Conservation (phyloP, 2,113 vertebrate species). For the Gracilinanus agilis region DNA sequence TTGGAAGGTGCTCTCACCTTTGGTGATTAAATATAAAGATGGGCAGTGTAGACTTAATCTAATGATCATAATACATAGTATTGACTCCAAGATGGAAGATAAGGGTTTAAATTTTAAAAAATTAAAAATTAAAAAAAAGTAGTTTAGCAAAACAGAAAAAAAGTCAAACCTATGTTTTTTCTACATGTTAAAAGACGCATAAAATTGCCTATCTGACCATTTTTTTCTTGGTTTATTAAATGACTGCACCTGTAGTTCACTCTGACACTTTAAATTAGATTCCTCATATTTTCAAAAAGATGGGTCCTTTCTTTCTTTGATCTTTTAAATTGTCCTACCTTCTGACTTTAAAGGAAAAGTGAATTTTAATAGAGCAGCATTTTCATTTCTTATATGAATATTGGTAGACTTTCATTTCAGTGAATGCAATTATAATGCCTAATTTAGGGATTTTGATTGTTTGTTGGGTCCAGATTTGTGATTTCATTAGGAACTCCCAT, state of each 20-base stretch:
- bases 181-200: background rate
- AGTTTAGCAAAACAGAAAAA: background rate
- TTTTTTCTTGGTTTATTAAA: slow-evolving; percentile 14
- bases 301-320: background rate
- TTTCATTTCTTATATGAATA: background rate
- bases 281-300: slow-evolving; percentile 32
- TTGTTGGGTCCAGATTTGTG: background rate
- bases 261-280: slow-evolving; percentile 4
- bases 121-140: too few relatives aligned
- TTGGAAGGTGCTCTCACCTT: too few relatives aligned
- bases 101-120: too few relatives aligned
- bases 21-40: too few relatives aligned
- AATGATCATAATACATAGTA: too few relatives aligned
- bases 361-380: background rate
- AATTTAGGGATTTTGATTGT: background rate
- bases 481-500: background rate
- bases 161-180: background rate
- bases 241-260: background rate
- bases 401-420: background rate
- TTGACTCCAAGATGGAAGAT: too few relatives aligned
- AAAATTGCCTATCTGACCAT: background rate
- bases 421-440: background rate
- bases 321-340: background rate
- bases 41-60: too few relatives aligned
- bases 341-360: background rate